Conservation (phyloP, 2,113 vertebrate species). For the Rhadina sibilatrix region DNA sequence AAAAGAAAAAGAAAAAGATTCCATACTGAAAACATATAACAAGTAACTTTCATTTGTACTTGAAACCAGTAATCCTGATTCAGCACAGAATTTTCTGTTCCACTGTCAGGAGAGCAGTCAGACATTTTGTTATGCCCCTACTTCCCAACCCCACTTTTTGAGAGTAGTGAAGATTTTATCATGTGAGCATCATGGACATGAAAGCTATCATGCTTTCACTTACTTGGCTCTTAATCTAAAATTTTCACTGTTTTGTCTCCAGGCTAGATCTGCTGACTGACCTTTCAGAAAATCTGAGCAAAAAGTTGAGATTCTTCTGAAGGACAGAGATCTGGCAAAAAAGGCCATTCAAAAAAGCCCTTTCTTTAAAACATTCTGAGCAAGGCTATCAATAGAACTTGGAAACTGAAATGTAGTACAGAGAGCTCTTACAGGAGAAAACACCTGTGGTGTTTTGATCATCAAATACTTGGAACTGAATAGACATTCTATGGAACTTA, state of each 20-base stretch:
- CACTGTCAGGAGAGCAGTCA: neutral
- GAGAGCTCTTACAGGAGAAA: neutral
- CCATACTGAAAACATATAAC: neutral
- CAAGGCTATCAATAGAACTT: neutral
- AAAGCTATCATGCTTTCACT: neutral
- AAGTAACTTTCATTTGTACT: neutral
- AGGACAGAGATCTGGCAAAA: neutral
- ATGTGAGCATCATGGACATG: neutral
- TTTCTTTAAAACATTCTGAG: neutral
- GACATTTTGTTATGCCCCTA: neutral
- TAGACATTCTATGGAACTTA: neutral
- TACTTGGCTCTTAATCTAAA: neutral
- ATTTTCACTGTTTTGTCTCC: neutral
- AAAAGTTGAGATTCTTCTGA: neutral
- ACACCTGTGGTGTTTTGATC: neutral
- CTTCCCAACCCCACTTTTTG: neutral
- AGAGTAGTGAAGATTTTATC: neutral
- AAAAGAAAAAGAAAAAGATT: neutral
- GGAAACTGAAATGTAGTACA: neutral
- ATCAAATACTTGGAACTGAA: neutral
- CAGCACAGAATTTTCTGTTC: neutral
- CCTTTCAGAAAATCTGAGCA: neutral
- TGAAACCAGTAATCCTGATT: neutral
- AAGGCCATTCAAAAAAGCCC: neutral
- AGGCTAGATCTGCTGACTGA: neutral